Base-by-base conservation (phyloP, 2,888 invertebrate genomes). In the Caenorhabditis sp. region DNA sequence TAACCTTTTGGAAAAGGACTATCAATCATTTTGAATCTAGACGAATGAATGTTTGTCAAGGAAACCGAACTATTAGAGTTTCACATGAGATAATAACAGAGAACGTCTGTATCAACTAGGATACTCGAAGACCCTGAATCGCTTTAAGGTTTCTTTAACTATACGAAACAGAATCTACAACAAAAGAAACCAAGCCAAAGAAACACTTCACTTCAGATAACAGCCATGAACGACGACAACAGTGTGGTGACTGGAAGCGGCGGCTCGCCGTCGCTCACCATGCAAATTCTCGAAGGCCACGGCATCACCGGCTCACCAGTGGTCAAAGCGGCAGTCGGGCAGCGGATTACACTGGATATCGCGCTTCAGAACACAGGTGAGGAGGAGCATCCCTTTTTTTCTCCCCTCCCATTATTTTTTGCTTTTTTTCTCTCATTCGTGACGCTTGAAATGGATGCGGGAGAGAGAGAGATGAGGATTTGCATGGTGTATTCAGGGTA, bases 221-320 rank as follows among this genome's bases (percentile, higher is more conserved):
- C 64, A 10, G 69, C 83, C 7, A 75, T 79, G 74, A 79, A 79
- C 61, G 79, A 83, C 51, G 88, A 90, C 28, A 83, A 87, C 12
- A 81, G 87, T 49, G 87, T 90, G 12, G 90, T 91, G 14, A 87
- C 88, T 10, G 91, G 91, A 31, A 90, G 82, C 44, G 90, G 90
- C 5, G 89, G 89, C 16, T 86, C 88, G n/a, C 91, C 91, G 0
- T 61, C 86, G 12, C 81, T 91, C 38, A 76, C 87, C 8, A 87
- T 91, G 88, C 89, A 89, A 79, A 89, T 91, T 54, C 84, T 91
- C 8, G 90, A 90, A 54, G 91, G 90, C 0, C 91, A 91, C 73
- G 91, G 91, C 16, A 87, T 91, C 44, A 66, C 54, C 19, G 91
- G 91, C 8, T 82, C 85, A 28, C 84, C 86, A 16, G 75, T 90